phyloP scores from a whole-genome alignment of 1,140 invertebrate genomes.

The Thaumetopoea pityocampa region DNA sequence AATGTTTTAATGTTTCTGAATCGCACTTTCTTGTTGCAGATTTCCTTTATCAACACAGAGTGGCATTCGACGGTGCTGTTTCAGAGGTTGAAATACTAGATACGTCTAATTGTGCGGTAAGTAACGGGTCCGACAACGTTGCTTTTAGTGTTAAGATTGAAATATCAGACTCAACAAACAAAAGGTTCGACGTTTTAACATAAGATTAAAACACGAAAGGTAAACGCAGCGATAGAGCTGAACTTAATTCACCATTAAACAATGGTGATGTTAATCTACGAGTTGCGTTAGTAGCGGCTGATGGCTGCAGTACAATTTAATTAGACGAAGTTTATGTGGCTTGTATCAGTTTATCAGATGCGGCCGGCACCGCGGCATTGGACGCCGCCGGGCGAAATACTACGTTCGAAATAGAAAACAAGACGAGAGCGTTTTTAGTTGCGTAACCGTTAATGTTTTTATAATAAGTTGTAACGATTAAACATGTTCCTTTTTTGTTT shows the following conservation, averaged over 20 bases:
- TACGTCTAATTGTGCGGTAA: constrained; percentile 87
- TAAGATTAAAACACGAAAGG: constrained; percentile 20
- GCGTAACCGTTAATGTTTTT: constrained; percentile 26
- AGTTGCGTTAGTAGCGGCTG: constrained; percentile 35
- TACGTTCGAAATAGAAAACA: constrained; percentile 18
- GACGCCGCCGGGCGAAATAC: constrained; percentile 19
- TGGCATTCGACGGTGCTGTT: constrained; percentile 85
- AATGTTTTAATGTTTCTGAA: constrained; percentile 8
- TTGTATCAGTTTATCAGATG: constrained; percentile 43
- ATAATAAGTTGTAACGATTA: constrained; percentile 15
- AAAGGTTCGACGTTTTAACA: constrained; percentile 10
- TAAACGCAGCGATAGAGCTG: constrained; percentile 45
- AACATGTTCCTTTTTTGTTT: constrained; percentile 30
- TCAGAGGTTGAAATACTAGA: constrained; percentile 90
- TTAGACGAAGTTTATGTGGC: constrained; percentile 56
- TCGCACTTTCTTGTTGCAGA: constrained; percentile 77
- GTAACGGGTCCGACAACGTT: constrained; percentile 40
- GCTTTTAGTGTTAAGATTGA: constrained; percentile 17
- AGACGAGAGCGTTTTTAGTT: constrained; percentile 17
- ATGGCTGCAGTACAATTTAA: constrained; percentile 59
- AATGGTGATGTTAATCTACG: constrained; percentile 67
- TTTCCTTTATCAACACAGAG: constrained; percentile 86
- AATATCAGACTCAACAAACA: constrained; percentile 17
- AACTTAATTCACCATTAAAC: constrained; percentile 62
- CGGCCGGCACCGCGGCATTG: constrained; percentile 24